phyloP scores from a whole-genome alignment of 1,140 invertebrate species.

The Drosophila athabasca region DNA sequence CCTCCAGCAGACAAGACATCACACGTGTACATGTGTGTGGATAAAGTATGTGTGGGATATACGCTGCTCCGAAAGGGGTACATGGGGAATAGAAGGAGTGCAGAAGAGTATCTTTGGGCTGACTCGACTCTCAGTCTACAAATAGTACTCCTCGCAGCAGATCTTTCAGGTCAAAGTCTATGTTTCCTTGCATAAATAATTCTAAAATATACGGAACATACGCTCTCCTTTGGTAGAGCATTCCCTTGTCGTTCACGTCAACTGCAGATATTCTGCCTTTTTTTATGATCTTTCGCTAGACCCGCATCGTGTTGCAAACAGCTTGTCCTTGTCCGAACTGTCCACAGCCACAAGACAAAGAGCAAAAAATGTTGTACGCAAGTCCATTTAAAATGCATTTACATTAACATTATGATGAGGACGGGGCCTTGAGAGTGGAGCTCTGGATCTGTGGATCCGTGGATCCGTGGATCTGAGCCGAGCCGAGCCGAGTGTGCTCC shows the following conservation, averaged over 20 bases:
- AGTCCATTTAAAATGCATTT: conserved; percentile 83
- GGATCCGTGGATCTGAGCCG: background rate
- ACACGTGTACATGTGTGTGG: conserved; percentile 28
- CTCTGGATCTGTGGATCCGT: conserved; percentile 19
- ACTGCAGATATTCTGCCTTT: conserved; percentile 3
- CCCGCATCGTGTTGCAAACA: conserved; percentile 79
- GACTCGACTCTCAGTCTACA: background rate
- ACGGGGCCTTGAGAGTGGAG: conserved; percentile 45
- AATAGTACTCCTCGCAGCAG: too few species aligned
- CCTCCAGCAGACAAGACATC: conserved; percentile 55
- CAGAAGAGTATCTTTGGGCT: background rate
- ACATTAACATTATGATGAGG: conserved; percentile 83
- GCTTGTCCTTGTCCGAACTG: conserved; percentile 76
- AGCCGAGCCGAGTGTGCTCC: conserved; percentile 3
- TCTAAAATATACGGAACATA: too few species aligned
- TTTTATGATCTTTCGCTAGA: conserved; percentile 70
- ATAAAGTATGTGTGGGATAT: conserved; percentile 17
- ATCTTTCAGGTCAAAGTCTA: background rate
- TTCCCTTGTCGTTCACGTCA: background rate
- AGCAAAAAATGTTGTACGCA: conserved; percentile 79
- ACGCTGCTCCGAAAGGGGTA: conserved; percentile 1
- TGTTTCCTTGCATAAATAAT: background rate
- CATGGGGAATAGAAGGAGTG: background rate
- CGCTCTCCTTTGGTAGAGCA: conserved; percentile 3
- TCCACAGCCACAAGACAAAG: conserved; percentile 60